These are phyloP conservation scores for Eubucco bourcierii DNA, from an alignment of 2,113 vertebrate species.

Conservation along the genomic window DNA sequence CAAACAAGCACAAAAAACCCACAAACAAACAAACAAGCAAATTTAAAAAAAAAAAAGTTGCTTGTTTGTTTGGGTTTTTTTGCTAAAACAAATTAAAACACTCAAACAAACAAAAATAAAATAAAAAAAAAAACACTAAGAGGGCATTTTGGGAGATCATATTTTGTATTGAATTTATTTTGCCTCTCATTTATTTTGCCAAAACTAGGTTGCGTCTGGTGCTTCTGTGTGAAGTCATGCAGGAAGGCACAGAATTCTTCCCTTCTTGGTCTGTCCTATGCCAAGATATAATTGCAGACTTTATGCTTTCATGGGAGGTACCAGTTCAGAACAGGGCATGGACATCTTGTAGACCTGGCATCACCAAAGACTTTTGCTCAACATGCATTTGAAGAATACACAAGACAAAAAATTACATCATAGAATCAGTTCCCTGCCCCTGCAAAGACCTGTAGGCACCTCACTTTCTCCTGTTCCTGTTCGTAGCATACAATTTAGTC, in stretches of 20 bases:
- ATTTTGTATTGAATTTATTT: slow-evolving; percentile 8
- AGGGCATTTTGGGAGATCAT: neutral
- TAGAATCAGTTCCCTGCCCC: neutral
- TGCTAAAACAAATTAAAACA: too few relatives aligned
- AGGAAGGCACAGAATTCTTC: neutral
- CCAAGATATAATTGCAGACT: neutral
- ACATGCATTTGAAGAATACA: neutral
- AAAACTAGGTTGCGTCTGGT: neutral
- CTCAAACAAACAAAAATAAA: too few relatives aligned
- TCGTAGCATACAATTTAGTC: neutral
- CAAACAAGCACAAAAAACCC: too few relatives aligned
- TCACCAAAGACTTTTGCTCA: neutral
- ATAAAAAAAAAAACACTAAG: neutral
- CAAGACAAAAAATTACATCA: neutral
- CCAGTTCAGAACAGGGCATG: neutral
- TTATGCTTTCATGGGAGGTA: neutral
- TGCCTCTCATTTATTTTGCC: slow-evolving; percentile 22
- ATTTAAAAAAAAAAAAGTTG: neutral
- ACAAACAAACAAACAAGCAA: neutral
- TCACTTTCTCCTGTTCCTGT: neutral
- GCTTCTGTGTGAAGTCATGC: neutral
- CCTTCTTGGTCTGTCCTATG: neutral
- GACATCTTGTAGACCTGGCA: neutral
- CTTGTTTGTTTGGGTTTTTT: too few relatives aligned
- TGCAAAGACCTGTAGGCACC: neutral